Conservation (phyloP, 1,140 invertebrate species). For the Musca domestica region DNA sequence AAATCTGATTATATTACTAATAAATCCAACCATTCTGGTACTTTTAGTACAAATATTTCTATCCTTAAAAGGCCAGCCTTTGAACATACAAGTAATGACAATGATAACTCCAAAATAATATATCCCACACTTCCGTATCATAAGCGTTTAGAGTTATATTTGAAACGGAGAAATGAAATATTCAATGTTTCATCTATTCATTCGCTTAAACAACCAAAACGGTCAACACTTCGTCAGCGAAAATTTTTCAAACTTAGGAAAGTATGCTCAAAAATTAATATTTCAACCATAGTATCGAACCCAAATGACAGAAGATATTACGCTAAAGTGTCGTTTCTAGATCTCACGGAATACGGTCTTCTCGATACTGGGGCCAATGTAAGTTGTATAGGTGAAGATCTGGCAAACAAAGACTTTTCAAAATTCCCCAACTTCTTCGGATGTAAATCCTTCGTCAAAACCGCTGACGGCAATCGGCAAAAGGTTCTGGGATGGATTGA, state of each 20-base stretch:
- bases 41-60: too few relatives aligned
- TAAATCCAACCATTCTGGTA: neutral
- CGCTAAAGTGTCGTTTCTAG: slow-evolving; percentile 8
- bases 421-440: slow-evolving; percentile 4
- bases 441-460: slow-evolving; percentile 9
- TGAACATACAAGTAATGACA: neutral
- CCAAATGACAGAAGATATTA: slow-evolving; percentile 12
- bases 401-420: slow-evolving; percentile 10
- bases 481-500: neutral
- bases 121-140: neutral
- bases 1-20: too few relatives aligned
- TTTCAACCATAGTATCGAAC: slow-evolving; percentile 14
- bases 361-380: slow-evolving; percentile 18
- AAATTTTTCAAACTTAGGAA: slow-evolving; percentile 17
- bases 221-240: neutral
- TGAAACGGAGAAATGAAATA: neutral
- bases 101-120: neutral
- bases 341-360: slow-evolving; percentile 4
- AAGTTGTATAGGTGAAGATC: slow-evolving; percentile 22
- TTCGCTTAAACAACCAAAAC: neutral
- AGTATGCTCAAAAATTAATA: neutral
- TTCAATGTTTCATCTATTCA: neutral
- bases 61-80: too few relatives aligned
- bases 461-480: slow-evolving; percentile 20
- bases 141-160: neutral